Evolutionary conservation across 92 coral and sea anemone species (phyloP).

Genomic region (Actinostola sp.): DNA sequence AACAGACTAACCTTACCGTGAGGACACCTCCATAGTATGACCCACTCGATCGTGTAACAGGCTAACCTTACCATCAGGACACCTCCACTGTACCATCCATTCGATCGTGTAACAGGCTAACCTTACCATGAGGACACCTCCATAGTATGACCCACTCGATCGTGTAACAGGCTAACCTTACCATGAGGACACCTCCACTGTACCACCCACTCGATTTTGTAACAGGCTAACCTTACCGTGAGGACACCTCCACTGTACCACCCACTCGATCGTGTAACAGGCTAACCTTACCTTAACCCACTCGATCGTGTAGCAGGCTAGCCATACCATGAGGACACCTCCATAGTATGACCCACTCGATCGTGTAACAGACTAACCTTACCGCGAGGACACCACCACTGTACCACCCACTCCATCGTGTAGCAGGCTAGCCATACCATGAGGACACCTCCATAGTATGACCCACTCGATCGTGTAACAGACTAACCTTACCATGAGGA

Average conservation of each 20-base stretch:
- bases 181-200: background rate
- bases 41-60: conserved; percentile 1
- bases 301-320: conserved; percentile 2
- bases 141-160: no score
- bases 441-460: background rate
- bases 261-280: background rate
- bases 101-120: background rate
- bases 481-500: background rate
- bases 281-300: background rate
- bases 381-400: background rate
- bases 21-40: background rate
- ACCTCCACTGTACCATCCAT: background rate
- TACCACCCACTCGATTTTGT: background rate
- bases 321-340: background rate
- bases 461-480: conserved; percentile 1
- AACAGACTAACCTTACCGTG: background rate
- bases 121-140: no score
- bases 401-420: conserved; percentile 5
- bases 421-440: background rate
- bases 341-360: background rate
- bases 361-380: background rate
- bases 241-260: background rate
- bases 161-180: conserved; percentile 1
- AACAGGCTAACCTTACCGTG: background rate
- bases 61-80: background rate